Conservation (phyloP, 2,113 vertebrate genomes). For the Muntiacus reevesi region DNA sequence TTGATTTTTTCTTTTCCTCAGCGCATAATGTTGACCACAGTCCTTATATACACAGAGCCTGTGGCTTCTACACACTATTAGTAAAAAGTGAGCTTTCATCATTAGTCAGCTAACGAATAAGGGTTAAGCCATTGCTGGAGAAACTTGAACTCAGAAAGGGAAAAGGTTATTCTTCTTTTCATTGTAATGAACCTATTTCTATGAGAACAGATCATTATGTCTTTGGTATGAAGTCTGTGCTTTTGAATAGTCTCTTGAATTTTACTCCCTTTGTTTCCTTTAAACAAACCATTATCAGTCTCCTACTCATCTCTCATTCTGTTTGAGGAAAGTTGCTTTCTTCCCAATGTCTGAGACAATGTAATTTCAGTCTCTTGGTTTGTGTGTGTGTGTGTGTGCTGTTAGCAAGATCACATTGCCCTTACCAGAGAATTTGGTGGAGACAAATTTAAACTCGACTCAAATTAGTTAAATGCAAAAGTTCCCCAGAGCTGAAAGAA, state of each 20-base stretch:
- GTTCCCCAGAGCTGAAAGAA: conserved; percentile 13
- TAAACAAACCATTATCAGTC: neutral
- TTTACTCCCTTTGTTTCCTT: conserved; percentile 10
- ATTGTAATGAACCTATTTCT: conserved; percentile 48
- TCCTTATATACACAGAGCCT: conserved; percentile 10
- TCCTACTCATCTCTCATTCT: neutral
- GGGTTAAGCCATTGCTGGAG: conserved; percentile 23
- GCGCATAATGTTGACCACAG: neutral
- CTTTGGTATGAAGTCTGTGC: conserved; percentile 40
- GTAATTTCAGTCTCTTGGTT: neutral
- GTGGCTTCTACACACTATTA: conserved; percentile 10
- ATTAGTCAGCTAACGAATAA: conserved; percentile 65
- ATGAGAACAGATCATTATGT: conserved; percentile 31
- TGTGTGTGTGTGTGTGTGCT: neutral
- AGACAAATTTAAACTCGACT: neutral
- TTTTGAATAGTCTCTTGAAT: conserved; percentile 40
- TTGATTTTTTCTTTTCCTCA: conserved; percentile 49
- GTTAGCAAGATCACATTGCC: conserved; percentile 4
- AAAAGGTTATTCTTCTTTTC: conserved; percentile 55
- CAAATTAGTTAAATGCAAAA: neutral
- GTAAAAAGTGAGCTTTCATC: conserved; percentile 56
- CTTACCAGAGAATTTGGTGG: neutral
- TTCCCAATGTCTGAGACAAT: neutral
- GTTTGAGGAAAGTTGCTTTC: neutral
- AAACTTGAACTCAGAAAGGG: conserved; percentile 47